A percentile compares a stretch with the other conserved stretches of the same genome.
Conservation (phyloP, 2,113 vertebrate genomes). For the mouse (Mus musculus) region GRCm39 chr14:100610501-100611000, state of each 20-base stretch:
- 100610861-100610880: slow-evolving; percentile 42
- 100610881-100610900: slow-evolving; percentile 19
- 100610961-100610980: not conserved
- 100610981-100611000: slow-evolving; percentile 59
- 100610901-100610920: not conserved
- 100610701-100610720: not conserved
- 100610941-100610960: not conserved
- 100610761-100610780: not conserved
- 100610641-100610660: slow-evolving; percentile 34
- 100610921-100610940: slow-evolving; percentile 60
- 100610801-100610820: not conserved
- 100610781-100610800: slow-evolving; percentile 13
- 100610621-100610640: not conserved
- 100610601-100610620: not conserved
- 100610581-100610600: too few relatives aligned
- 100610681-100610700: not conserved
- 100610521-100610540: slow-evolving; percentile 5
- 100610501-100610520: not conserved
- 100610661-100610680: not conserved
- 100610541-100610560: not conserved
- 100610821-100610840: not conserved
- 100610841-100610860: slow-evolving; percentile 54
- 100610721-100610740: slow-evolving; percentile 6
- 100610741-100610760: not conserved
- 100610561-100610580: not conserved